A percentile compares a stretch with the other conserved stretches of the same genome.
These are phyloP conservation scores for Iguana delicatissima DNA, from an alignment of 2,797 vertebrate genomes.

Conservation along the genomic window DNA sequence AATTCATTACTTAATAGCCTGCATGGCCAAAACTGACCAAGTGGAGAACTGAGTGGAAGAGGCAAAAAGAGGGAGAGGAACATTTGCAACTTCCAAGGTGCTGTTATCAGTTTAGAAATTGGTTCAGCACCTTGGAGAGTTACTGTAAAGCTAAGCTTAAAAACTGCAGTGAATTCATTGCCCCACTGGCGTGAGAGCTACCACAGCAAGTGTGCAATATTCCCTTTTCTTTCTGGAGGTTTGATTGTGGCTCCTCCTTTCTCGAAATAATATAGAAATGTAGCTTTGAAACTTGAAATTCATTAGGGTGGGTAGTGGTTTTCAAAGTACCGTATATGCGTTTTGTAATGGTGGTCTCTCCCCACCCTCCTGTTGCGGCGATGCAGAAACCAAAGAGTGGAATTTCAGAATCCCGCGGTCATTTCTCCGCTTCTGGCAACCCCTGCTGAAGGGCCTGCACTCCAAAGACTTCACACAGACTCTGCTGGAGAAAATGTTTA, in stretches of 20 bases:
- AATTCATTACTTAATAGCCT: background rate
- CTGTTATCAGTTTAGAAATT: background rate
- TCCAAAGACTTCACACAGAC: slow-evolving; percentile 84
- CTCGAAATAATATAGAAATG: background rate
- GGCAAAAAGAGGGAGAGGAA: background rate
- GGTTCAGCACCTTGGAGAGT: too few species aligned
- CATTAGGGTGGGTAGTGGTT: fast-evolving
- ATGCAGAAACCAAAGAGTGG: slow-evolving; percentile 64
- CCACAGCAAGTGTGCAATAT: too few species aligned
- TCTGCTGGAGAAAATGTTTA: slow-evolving; percentile 90
- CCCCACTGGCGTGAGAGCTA: too few species aligned
- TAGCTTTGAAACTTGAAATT: background rate
- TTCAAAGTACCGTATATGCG: background rate
- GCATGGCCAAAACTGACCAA: too few species aligned
- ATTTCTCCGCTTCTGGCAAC: slow-evolving; percentile 92
- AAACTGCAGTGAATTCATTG: too few species aligned
- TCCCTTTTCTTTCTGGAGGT: background rate
- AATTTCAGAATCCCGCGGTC: slow-evolving; percentile 79
- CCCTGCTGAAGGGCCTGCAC: slow-evolving; percentile 88
- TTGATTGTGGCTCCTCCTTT: background rate
- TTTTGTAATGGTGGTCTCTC: background rate
- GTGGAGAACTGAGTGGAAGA: background rate
- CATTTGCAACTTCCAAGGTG: too few species aligned
- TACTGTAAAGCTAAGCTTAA: too few species aligned
- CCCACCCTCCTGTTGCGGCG: background rate